Base-by-base conservation (phyloP, 2,113 vertebrate species). In the Trogon melanurus region DNA sequence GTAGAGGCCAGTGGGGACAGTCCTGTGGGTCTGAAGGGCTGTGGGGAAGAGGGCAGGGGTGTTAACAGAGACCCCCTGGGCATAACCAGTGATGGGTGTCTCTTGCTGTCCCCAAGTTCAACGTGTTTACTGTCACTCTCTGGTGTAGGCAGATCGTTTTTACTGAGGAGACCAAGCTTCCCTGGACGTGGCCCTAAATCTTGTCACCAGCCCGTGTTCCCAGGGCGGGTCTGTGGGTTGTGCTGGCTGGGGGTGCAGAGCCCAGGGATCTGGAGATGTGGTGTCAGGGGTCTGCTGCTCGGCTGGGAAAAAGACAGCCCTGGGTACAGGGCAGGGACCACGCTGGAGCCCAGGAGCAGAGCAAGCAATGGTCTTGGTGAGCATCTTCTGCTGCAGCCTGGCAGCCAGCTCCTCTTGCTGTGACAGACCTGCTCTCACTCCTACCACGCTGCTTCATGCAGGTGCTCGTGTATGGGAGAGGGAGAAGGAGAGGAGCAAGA, bases 221-320 rank as follows among this genome's bases (percentile, higher is more conserved):
- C 13, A 34, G 25, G 17, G 5, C 14, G 6, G 9, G 5, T 70
- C 23, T 30, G 1, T 15, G 13, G 38, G 16, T 58, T 3, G 0
- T 14, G 14, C 3, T 1, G 5, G 29, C 13, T 0, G 5, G 7
- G 9, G 2, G 4, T 57, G 32, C 21, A 66, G 60, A 87, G 25
- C 50, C 29, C 2, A 1, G 32, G 34, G 21, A 48, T 9, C 17
- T 78, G 25, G 47, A 41, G 47, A 50, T 0, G 1, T 1, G 1
- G 11, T 2, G 0, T 16, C 10, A 6, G 27, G 10, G 17, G 1
- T 48, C 19, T 45, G 18, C 17, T 6, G 5, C 22, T 30, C 2
- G 0, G 25, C 5, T 32, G 21, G 22, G 20, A 4, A 56, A 26
- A 11, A 14, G 23, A 27, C 57, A 84, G 32, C 23, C 54, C 8